Conservation (phyloP, 2,797 vertebrate species). For the Pygocentrus nattereri region DNA sequence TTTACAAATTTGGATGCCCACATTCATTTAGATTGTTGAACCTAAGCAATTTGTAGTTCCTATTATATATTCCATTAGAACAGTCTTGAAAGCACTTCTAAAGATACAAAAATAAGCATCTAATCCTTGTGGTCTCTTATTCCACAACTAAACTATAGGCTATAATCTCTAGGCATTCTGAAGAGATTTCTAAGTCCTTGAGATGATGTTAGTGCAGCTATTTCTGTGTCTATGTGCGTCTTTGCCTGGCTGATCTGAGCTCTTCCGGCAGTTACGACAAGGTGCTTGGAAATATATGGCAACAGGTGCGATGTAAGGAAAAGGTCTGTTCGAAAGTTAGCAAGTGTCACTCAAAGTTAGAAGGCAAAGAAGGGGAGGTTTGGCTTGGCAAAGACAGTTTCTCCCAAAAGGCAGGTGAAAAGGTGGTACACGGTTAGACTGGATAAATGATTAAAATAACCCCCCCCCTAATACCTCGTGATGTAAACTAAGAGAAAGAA, state of each 20-base stretch:
- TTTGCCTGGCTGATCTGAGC: background rate
- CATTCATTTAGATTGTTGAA: conserved; percentile 7
- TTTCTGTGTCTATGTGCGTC: conserved; percentile 18
- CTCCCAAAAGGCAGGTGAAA: conserved; percentile 40
- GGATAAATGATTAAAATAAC: background rate
- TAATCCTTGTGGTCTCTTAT: conserved; percentile 5
- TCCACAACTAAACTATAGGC: conserved; percentile 5
- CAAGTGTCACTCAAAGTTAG: conserved; percentile 6
- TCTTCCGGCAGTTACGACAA: conserved; percentile 1
- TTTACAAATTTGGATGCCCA: background rate
- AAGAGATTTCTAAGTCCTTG: conserved; percentile 12
- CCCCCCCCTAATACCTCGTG: background rate
- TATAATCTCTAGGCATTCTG: conserved; percentile 1
- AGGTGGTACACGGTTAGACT: background rate
- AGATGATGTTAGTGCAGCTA: conserved; percentile 27
- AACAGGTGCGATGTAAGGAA: conserved; percentile 28
- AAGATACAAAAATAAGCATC: conserved; percentile 48
- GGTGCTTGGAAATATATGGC: conserved; percentile 36
- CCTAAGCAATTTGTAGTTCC: background rate
- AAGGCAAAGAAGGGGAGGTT: conserved; percentile 35
- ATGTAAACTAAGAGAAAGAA: conserved; percentile 16
- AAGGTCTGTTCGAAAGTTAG: conserved; percentile 6
- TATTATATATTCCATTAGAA: conserved; percentile 9
- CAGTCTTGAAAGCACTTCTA: conserved; percentile 32
- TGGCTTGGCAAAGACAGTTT: conserved; percentile 30